Conservation (phyloP, 2,888 invertebrate genomes). For the Diogma glabrata region DNA sequence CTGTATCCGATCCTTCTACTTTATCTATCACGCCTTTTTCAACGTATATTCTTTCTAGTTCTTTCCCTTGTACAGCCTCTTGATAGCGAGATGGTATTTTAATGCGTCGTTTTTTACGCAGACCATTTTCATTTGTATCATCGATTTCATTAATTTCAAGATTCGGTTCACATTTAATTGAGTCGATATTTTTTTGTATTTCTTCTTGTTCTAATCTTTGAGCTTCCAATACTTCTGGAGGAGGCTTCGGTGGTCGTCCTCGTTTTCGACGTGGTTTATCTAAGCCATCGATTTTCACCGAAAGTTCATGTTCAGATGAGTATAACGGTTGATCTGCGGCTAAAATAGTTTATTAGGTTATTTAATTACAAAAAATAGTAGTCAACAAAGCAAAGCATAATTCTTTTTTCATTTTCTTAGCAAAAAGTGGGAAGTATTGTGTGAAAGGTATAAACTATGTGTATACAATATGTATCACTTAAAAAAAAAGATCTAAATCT, state of each 20-base stretch:
- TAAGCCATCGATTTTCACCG: constrained; percentile 47
- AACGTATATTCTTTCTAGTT: constrained; percentile 58
- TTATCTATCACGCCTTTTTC: constrained; percentile 60
- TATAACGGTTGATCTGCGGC: constrained; percentile 9
- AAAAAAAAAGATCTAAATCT: no score
- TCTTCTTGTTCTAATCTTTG: constrained; percentile 22
- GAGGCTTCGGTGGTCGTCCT: constrained; percentile 53
- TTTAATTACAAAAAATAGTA: no score
- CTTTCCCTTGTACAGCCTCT: constrained; percentile 59
- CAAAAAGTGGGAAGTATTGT: no score
- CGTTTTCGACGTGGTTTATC: constrained; percentile 55
- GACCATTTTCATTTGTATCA: constrained; percentile 32
- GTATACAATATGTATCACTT: no score
- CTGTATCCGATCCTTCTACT: constrained; percentile 34
- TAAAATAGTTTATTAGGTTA: no score
- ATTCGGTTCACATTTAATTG: constrained; percentile 17
- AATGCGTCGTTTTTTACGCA: constrained; percentile 47
- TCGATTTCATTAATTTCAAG: constrained; percentile 20
- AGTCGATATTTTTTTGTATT: no score
- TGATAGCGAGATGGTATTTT: constrained; percentile 51
- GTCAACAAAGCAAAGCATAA: no score
- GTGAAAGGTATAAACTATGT: no score
- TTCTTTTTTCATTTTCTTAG: no score
- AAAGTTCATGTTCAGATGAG: constrained; percentile 50
- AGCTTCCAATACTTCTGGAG: constrained; percentile 26